phyloP scores from a whole-genome alignment of 2,113 vertebrate genomes.

The Crotalus tigris region DNA sequence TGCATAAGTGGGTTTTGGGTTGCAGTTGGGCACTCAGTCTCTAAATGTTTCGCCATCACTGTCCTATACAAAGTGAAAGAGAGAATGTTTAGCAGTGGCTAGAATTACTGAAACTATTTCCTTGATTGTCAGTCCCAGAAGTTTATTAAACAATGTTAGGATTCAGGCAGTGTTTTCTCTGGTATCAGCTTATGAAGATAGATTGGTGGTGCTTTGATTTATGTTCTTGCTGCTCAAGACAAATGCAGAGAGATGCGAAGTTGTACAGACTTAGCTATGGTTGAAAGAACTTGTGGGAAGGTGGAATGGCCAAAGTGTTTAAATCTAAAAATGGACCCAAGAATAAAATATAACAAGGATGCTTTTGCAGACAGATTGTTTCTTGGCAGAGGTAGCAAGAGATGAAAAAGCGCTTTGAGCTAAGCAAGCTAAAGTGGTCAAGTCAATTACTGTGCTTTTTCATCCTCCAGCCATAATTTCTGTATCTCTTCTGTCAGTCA shows the following conservation, averaged over 20 bases:
- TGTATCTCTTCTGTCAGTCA: constrained; percentile 10
- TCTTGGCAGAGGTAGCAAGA: neutral
- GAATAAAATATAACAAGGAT: constrained; percentile 1
- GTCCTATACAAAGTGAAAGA: too few relatives aligned
- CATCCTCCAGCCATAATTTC: neutral
- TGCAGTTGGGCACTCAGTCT: too few relatives aligned
- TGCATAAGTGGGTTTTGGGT: too few relatives aligned
- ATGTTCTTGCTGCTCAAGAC: neutral
- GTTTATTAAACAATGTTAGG: constrained; percentile 4
- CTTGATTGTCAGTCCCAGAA: neutral
- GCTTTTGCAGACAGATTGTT: constrained; percentile 11
- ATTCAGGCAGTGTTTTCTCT: neutral
- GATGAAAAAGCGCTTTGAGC: constrained; percentile 12
- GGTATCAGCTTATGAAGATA: neutral
- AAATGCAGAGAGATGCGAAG: constrained; percentile 16
- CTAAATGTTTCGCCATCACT: too few relatives aligned
- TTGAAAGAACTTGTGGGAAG: neutral
- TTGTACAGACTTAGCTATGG: neutral
- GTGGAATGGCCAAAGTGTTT: neutral
- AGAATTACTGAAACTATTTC: neutral
- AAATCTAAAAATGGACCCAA: constrained; percentile 10
- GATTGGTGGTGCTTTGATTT: constrained; percentile 9
- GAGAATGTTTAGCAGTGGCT: neutral
- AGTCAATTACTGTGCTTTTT: neutral
- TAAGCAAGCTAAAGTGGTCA: constrained; percentile 2